Base-by-base conservation (phyloP, 1,140 invertebrate species). In the Drosophila nebulosa region DNA sequence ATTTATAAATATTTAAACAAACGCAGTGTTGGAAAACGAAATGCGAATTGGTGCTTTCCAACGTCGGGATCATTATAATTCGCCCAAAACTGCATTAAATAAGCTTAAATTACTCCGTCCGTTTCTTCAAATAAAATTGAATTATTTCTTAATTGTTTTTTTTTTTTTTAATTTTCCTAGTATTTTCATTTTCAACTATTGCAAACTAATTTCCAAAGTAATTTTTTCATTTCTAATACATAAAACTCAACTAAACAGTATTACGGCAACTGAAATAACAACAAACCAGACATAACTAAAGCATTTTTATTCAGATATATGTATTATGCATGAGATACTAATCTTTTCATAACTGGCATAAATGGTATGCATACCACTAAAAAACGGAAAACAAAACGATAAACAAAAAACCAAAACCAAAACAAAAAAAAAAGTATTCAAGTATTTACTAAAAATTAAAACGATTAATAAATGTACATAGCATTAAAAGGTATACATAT, bases 381-480 rank as follows among this genome's bases (percentile, higher is more conserved):
- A 26, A 22, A n/a, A n/a, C n/a, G n/a, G 14, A 22, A 32, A 42
- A 27, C 35, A n/a, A 56, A 36, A 53, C 51, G n/a, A n/a, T n/a
- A n/a, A n/a, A 53, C 62, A 36, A 75, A 75, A 27, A 55, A 36
- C 16, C 51, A 50, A 52, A 65, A 58, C 53, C 52, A 36, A 59
- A 22, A 24, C 42, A 53, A 35, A 67, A 67, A 56, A 53, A 68
- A 36, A 75, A 75, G 72, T 75, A 76, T 75, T 75, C 72, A 58
- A 75, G 58, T 76, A 75, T 75, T 68, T 63, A 74, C 56, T 74
- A 42, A 63, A 46, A 50, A 61, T 1, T 14, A 21, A 18, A 30
- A 57, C 55, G 61, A 74, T 55, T 26, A 67, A 67, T 2, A 21
- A 52, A 72, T 85, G 80, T 85, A 85, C 30, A 86, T 85, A 85